Base-by-base conservation (phyloP, 2,113 vertebrate species). In the Gobius niger region DNA sequence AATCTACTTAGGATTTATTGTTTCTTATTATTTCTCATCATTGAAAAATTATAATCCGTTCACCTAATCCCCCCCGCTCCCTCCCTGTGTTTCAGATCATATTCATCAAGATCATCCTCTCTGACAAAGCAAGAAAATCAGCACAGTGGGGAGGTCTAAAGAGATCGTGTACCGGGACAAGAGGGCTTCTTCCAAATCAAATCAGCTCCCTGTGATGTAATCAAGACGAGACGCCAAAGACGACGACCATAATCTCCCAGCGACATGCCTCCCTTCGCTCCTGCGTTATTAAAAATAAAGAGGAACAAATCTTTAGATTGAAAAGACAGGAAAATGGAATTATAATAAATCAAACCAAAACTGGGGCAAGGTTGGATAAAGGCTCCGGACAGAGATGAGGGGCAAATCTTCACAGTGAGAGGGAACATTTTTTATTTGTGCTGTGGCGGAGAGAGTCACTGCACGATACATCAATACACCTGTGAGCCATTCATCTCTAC, bases 1-100 rank as follows among this genome's bases (percentile, higher is more conserved):
- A 92, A 92, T 92, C 92, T 93, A 91, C 86, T 91, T 91, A 89
- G 78, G 88, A 85, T 91, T 91, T 91, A 91, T 90, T 83, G 89
- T 91, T 92, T 88, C 90, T 92, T 93, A 89, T 90, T 87, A 90
- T 89, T 90, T 89, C 85, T 88, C 82, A 53, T 91, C 86, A 90
- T 88, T 87, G 83, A 70, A 86, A 57, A 90, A 89, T 87, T 81
- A 87, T 89, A 92, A 91, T 91, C 86, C 85, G 67, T 82, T 84
- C 84, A 89, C 81, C 87, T 89, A 91, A 90, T 90, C 90, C 86
- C 70, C 75, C 77, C 49, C 72, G 60, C 65, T 84, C 86, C 76
- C 82, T 80, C 87, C 83, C 86, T 70, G 54, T 85, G 41, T 15
- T 78, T 85, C 78, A 88, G 87, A 89, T 90, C 86, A 91, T 91